Evolutionary conservation across 2,113 vertebrate species (phyloP).

Genomic region (Elgaria multicarinata): DNA sequence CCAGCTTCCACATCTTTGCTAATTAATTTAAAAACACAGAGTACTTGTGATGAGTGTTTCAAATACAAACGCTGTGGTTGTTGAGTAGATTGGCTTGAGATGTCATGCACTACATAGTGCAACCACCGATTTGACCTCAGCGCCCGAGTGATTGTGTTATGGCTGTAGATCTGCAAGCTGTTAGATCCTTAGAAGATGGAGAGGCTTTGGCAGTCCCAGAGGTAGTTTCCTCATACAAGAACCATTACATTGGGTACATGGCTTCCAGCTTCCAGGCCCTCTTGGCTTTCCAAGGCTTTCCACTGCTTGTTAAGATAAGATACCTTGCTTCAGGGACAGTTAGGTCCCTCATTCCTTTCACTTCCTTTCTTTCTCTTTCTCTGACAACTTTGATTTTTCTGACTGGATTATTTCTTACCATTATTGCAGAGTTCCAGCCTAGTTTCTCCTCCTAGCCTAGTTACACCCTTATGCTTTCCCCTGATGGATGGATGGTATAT

Average conservation of each 20-base stretch:
- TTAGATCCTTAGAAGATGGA: no score
- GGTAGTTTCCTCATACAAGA: no score
- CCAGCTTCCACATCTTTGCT: rapidly evolving
- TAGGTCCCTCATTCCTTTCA: not conserved
- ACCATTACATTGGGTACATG: not conserved
- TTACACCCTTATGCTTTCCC: not conserved
- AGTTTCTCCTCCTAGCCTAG: not conserved
- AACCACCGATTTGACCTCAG: no score
- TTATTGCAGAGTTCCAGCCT: not conserved
- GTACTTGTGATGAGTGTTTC: not conserved
- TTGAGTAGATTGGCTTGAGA: no score
- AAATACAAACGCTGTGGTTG: no score
- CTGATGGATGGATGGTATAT: not conserved
- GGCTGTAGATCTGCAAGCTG: no score
- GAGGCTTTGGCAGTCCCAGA: no score
- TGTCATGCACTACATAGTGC: no score
- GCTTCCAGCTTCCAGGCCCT: not conserved
- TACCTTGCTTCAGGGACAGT: not conserved
- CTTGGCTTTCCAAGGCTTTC: not conserved
- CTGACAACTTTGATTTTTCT: not conserved
- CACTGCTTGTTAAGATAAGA: not conserved
- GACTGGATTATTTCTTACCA: not conserved
- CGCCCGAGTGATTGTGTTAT: no score
- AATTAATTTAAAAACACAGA: not conserved
- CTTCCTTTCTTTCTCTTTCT: not conserved